These are phyloP conservation scores for Caerostris darwini DNA, from an alignment of 1,140 invertebrate genomes.

Conservation along the genomic window DNA sequence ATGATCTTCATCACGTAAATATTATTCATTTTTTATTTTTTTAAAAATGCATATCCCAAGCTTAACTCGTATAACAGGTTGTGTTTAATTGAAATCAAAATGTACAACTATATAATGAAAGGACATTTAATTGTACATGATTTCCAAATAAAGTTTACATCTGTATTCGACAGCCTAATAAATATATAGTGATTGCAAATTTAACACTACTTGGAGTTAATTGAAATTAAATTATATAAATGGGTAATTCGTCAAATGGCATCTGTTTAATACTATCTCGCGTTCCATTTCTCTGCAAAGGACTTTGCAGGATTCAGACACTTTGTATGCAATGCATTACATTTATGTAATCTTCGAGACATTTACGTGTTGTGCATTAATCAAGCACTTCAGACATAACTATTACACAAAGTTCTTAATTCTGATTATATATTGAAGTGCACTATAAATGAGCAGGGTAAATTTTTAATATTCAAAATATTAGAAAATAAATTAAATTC, in stretches of 20 bases:
- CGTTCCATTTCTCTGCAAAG: not conserved
- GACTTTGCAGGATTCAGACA: not conserved
- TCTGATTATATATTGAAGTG: not conserved
- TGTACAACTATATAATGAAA: too few relatives aligned
- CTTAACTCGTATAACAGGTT: too few relatives aligned
- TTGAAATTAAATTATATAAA: not conserved
- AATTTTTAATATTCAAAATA: too few relatives aligned
- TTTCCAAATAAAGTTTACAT: too few relatives aligned
- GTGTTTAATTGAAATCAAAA: too few relatives aligned
- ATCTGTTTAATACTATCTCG: not conserved
- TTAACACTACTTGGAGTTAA: not conserved
- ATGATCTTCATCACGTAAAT: too few relatives aligned
- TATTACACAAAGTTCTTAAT: not conserved
- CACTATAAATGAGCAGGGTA: too few relatives aligned
- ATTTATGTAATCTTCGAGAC: not conserved
- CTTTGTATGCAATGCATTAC: not conserved
- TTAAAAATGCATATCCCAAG: too few relatives aligned
- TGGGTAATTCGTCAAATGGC: not conserved
- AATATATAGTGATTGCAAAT: not conserved
- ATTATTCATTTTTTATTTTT: too few relatives aligned
- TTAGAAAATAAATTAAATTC: too few relatives aligned
- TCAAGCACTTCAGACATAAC: not conserved
- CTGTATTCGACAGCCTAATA: too few relatives aligned
- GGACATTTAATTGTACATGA: too few relatives aligned
- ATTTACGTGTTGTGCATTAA: not conserved